A percentile compares a stretch with the other conserved stretches of the same genome.
These are phyloP conservation scores for Chelon auratus DNA, from an alignment of 2,797 vertebrate genomes.

Conservation along the genomic window DNA sequence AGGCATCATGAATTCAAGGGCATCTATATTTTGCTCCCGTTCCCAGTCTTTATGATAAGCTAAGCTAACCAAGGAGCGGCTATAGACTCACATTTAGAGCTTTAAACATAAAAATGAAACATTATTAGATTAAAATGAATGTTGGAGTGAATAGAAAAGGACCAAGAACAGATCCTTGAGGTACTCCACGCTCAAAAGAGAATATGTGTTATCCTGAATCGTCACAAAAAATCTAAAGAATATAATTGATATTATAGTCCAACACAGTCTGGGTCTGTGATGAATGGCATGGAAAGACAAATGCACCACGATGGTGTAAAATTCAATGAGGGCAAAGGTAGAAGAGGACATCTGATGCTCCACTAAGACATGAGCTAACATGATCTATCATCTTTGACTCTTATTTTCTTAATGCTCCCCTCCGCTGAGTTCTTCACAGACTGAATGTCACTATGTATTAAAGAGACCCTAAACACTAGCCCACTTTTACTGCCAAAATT, in stretches of 20 bases:
- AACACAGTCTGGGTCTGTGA: not conserved
- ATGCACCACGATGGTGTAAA: constrained; percentile 7
- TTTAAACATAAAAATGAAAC: not conserved
- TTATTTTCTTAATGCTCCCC: constrained; percentile 46
- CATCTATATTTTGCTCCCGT: no score
- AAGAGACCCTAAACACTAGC: constrained; percentile 59
- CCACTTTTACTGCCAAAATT: constrained; percentile 73
- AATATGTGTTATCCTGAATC: not conserved
- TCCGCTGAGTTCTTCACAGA: constrained; percentile 21
- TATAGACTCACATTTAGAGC: not conserved
- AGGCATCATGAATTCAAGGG: no score
- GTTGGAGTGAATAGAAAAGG: not conserved
- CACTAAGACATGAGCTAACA: constrained; percentile 12
- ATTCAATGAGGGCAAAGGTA: not conserved
- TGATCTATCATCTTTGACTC: constrained; percentile 50
- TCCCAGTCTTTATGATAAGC: not conserved
- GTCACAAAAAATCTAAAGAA: not conserved
- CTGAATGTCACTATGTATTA: constrained; percentile 60
- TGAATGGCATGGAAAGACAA: constrained; percentile 4
- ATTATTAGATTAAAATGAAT: not conserved
- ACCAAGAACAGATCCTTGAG: not conserved
- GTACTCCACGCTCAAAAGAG: not conserved
- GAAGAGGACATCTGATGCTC: constrained; percentile 19
- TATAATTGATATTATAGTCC: not conserved
- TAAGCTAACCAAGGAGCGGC: not conserved